These are phyloP conservation scores for Hydropsyche betteni DNA, from an alignment of 2,888 invertebrate species.

Conservation along the genomic window DNA sequence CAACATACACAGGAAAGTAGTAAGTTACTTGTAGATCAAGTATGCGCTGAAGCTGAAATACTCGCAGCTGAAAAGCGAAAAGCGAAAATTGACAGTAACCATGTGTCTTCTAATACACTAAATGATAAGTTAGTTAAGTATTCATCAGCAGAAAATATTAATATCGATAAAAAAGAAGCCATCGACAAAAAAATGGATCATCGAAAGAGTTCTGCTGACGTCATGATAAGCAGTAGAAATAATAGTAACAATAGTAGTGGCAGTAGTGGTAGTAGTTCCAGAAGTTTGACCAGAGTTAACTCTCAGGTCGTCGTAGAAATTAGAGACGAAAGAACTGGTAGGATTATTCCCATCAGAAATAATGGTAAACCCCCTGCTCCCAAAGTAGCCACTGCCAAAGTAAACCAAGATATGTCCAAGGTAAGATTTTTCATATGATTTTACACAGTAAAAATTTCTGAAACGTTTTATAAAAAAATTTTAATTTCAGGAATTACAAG, in stretches of 20 bases:
- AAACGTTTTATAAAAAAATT: background rate
- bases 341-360: constrained; percentile 48
- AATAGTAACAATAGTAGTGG: constrained; percentile 34
- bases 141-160: constrained; percentile 43
- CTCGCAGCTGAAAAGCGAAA: constrained; percentile 44
- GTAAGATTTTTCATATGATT: background rate
- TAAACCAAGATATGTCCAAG: constrained; percentile 1
- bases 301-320: constrained; percentile 51
- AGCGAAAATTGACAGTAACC: constrained; percentile 1
- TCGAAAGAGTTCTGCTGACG: constrained; percentile 38
- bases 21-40: constrained; percentile 53
- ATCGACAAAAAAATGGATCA: constrained; percentile 31
- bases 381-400: constrained; percentile 11
- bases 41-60: constrained; percentile 56
- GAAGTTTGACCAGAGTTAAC: constrained; percentile 38
- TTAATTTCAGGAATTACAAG: constrained; percentile 26
- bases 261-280: constrained; percentile 31
- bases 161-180: constrained; percentile 20
- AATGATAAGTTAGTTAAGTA: constrained; percentile 41
- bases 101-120: background rate
- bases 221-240: constrained; percentile 27
- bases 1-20: constrained; percentile 44
- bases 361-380: constrained; percentile 32
- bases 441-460: background rate
- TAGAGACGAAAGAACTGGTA: constrained; percentile 50